These are phyloP conservation scores for Nudaria mundana DNA, from an alignment of 2,888 invertebrate species.

Conservation along the genomic window DNA sequence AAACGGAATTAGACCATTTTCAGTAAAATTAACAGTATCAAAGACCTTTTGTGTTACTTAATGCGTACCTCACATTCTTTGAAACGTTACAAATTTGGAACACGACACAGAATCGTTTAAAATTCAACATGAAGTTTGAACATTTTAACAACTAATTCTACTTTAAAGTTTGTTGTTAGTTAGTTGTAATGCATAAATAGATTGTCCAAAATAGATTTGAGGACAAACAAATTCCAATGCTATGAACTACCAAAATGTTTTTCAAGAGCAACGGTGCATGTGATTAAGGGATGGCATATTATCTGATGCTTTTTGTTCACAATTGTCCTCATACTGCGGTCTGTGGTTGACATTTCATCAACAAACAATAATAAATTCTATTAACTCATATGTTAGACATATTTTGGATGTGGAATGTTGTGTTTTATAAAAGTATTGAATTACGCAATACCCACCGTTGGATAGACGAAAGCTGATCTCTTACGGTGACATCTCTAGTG, in stretches of 20 bases:
- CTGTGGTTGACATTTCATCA: conserved; percentile 56
- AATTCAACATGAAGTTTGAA: conserved; percentile 43
- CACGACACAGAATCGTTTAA: conserved; percentile 44
- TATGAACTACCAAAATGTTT: conserved; percentile 71
- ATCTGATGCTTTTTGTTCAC: conserved; percentile 69
- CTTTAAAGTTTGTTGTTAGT: conserved; percentile 48
- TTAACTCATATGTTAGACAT: conserved; percentile 37
- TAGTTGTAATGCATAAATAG: conserved; percentile 62
- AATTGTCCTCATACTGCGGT: conserved; percentile 73
- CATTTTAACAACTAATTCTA: conserved; percentile 62
- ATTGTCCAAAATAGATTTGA: conserved; percentile 60
- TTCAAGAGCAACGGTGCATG: conserved; percentile 73
- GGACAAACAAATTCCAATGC: conserved; percentile 61
- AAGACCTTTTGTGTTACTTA: conserved; percentile 54
- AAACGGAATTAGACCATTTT: conserved; percentile 53
- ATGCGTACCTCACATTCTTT: conserved; percentile 56
- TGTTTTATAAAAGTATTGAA: conserved; percentile 64
- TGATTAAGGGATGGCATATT: conserved; percentile 80
- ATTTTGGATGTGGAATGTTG: conserved; percentile 20
- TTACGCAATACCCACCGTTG: conserved; percentile 79
- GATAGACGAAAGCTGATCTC: conserved; percentile 77
- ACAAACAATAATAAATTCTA: conserved; percentile 47
- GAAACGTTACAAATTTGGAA: conserved; percentile 64
- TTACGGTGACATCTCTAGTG: conserved; percentile 75
- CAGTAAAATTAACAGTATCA: conserved; percentile 59